These are phyloP conservation scores for Lutjanus erythropterus DNA, from an alignment of 2,113 vertebrate genomes.

Conservation along the genomic window DNA sequence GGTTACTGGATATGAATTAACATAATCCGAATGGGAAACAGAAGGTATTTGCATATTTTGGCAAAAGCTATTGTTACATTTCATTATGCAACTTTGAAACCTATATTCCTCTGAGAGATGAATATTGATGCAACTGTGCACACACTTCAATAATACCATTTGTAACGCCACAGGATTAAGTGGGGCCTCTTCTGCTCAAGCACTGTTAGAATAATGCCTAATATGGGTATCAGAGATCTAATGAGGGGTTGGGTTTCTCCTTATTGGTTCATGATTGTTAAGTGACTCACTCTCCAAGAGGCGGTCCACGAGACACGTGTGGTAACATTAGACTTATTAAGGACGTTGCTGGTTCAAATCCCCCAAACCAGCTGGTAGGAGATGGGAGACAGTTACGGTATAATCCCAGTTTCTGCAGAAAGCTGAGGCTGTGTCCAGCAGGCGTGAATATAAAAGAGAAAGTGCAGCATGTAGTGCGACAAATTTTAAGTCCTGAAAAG, in stretches of 20 bases:
- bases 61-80: constrained; percentile 70
- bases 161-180: constrained; percentile 77
- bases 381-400: not conserved
- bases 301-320: not conserved
- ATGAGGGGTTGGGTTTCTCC: constrained; percentile 48
- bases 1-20: constrained; percentile 69
- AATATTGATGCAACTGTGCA: constrained; percentile 69
- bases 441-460: not conserved
- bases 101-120: constrained; percentile 67
- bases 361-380: not conserved
- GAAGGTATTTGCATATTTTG: constrained; percentile 76
- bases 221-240: constrained; percentile 54
- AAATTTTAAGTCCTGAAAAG: too few relatives aligned
- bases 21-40: constrained; percentile 72
- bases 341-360: not conserved
- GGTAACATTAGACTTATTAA: not conserved
- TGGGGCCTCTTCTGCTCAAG: constrained; percentile 48
- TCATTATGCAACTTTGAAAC: constrained; percentile 69
- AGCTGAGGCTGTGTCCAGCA: not conserved
- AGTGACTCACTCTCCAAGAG: constrained; percentile 18
- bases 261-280: constrained; percentile 29
- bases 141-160: constrained; percentile 75
- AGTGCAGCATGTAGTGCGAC: not conserved
- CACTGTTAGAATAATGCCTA: constrained; percentile 47
- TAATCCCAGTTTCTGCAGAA: not conserved